Base-by-base conservation (phyloP, 1,140 invertebrate genomes). In the Hypsibius dujardini region DNA sequence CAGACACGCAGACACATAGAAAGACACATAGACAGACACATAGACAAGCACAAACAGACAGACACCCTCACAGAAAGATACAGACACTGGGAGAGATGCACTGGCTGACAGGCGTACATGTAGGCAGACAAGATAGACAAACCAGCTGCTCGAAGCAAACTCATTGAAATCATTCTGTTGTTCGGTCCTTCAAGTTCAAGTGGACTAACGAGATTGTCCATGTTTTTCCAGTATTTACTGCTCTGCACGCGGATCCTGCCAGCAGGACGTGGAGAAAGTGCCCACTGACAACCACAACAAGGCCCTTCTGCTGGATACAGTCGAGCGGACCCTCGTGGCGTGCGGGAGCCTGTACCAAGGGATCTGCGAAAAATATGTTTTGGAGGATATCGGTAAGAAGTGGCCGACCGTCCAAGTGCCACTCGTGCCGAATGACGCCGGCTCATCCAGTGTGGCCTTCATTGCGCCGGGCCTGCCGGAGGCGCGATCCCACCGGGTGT, bases 391-490 rank as follows among this genome's bases (percentile, higher is more conserved):
- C 75, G 87, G 62, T 12, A 67, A 45, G 62, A 67, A 67, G 62
- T 67, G 12, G 62, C 12, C 12, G 45, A 12, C 73, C 3, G 67
- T 56, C 12, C 62, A 45, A 73, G 82, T 84, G 47, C 87, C 88
- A 72, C 86, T 96, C 3, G 79, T 79, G 1, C 75, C 77, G 2
- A 95, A 95, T 77, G 92, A 94, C 79, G 88, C 90, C 72, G 84
- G 84, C 72, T 89, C 92, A 0, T 92, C 92, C 0, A 95, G 92
- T 0, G 92, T 88, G 75, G 92, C 92, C 1, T 96, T 95, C 77
- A 90, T 97, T 70, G 92, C 92, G 0, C 92, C 92, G 0, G 87
- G 92, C 74, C 85, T 87, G 69, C 91, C 92, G 76, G 85, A 85
- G 74, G 82, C 84, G 1, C 89, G 86, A 86, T 85, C 85, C 47